These are phyloP conservation scores for Manis javanica DNA, from an alignment of 2,797 vertebrate genomes.

Conservation along the genomic window DNA sequence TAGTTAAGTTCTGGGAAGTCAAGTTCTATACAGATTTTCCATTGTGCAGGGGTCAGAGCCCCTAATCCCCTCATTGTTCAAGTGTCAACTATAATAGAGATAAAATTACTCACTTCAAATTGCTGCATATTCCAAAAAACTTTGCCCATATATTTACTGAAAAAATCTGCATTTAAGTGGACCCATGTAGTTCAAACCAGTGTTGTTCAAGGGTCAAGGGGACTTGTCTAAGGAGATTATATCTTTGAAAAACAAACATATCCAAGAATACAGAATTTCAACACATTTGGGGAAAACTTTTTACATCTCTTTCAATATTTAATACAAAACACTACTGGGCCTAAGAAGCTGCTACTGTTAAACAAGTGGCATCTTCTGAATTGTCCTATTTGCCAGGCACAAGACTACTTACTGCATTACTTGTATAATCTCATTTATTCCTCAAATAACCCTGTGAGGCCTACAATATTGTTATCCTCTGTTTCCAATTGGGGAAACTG, in stretches of 20 bases:
- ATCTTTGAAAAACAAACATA: conserved; percentile 37
- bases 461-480: too few species aligned
- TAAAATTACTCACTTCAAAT: too few species aligned
- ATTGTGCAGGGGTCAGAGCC: too few species aligned
- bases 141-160: too few species aligned
- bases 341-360: background rate
- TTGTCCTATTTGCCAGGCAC: background rate
- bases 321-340: background rate
- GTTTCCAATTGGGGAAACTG: background rate
- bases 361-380: background rate
- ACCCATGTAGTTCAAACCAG: too few species aligned
- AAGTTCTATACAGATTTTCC: too few species aligned
- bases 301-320: background rate
- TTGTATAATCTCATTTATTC: background rate
- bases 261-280: background rate
- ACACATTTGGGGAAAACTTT: background rate
- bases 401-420: background rate
- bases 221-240: background rate
- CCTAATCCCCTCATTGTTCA: too few species aligned
- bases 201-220: too few species aligned
- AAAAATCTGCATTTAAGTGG: too few species aligned
- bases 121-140: too few species aligned
- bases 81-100: too few species aligned
- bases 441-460: background rate
- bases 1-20: too few species aligned